phyloP scores from a whole-genome alignment of 2,888 invertebrate genomes.

The Mythimna loreyi region DNA sequence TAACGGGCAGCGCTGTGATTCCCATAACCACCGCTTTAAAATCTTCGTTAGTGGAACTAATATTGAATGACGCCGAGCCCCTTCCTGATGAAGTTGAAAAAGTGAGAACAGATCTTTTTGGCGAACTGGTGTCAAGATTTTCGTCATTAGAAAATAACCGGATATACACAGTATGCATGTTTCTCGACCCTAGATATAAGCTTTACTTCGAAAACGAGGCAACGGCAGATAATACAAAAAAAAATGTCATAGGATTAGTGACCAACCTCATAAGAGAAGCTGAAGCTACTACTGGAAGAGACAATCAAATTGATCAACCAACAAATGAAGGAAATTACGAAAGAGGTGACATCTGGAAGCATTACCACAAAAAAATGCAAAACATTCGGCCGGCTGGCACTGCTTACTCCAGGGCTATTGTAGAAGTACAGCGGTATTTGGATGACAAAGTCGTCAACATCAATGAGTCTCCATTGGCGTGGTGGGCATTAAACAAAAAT shows the following conservation, averaged over 20 bases:
- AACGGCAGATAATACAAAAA: not conserved
- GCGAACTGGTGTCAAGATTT: constrained; percentile 26
- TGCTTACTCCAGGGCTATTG: constrained; percentile 1
- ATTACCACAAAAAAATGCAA: constrained; percentile 6
- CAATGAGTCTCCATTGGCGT: not conserved
- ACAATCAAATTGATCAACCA: not conserved
- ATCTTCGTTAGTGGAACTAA: constrained; percentile 2
- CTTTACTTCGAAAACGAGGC: not conserved
- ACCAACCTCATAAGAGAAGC: not conserved
- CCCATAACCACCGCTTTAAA: constrained; percentile 26
- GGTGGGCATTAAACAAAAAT: not conserved
- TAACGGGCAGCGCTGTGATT: constrained; percentile 25
- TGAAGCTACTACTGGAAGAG: not conserved
- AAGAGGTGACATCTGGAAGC: constrained; percentile 1
- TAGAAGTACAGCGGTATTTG: not conserved
- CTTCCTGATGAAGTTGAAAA: constrained; percentile 2
- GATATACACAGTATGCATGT: not conserved
- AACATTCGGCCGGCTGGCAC: constrained; percentile 32
- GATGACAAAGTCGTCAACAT: constrained; percentile 1
- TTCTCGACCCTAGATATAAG: not conserved
- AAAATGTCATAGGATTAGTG: constrained; percentile 1
- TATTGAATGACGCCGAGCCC: not conserved
- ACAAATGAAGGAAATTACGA: not conserved
- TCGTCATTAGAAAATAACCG: constrained; percentile 22
- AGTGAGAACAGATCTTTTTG: constrained; percentile 21